Evolutionary conservation across 2,113 vertebrate genomes (phyloP).

Genomic region (Corythoichthys haematopterus): DNA sequence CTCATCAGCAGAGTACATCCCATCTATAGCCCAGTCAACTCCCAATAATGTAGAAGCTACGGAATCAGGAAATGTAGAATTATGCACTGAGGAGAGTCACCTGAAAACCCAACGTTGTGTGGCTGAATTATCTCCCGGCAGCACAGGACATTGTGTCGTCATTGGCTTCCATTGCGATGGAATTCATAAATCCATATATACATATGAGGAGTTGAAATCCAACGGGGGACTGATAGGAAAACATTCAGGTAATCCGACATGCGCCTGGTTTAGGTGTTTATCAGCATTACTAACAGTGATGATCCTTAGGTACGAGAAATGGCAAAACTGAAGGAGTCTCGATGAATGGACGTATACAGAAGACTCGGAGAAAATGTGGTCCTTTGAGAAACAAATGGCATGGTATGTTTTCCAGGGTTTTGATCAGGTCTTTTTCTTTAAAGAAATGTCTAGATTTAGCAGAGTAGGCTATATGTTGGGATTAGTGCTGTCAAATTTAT

Average conservation of each 20-base stretch:
- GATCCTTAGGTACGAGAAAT: slow-evolving; percentile 14
- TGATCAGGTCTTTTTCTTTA: too few species aligned
- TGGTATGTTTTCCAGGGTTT: slow-evolving; percentile 12
- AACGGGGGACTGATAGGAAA: neutral
- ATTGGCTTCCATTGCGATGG: slow-evolving; percentile 42
- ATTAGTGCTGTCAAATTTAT: too few species aligned
- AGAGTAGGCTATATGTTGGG: too few species aligned
- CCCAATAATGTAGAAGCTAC: accelerated
- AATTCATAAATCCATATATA: neutral
- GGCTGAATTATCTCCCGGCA: slow-evolving; percentile 12
- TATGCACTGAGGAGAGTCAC: neutral
- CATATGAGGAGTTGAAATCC: neutral
- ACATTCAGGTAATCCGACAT: slow-evolving; percentile 25
- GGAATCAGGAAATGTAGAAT: neutral
- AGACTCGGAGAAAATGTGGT: slow-evolving; percentile 17
- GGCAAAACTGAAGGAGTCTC: neutral
- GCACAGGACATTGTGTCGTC: slow-evolving; percentile 25
- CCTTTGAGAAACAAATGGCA: slow-evolving; percentile 27
- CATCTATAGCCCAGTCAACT: neutral
- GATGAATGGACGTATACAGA: slow-evolving; percentile 8
- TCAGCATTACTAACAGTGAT: neutral
- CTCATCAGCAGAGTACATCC: neutral
- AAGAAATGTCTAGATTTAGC: too few species aligned
- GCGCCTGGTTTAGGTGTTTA: neutral
- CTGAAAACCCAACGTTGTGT: neutral